A percentile compares a stretch with the other conserved stretches of the same genome.
Evolutionary conservation across 2,888 invertebrate genomes (phyloP).

Genomic region (Mimumesa dahlbomi): DNA sequence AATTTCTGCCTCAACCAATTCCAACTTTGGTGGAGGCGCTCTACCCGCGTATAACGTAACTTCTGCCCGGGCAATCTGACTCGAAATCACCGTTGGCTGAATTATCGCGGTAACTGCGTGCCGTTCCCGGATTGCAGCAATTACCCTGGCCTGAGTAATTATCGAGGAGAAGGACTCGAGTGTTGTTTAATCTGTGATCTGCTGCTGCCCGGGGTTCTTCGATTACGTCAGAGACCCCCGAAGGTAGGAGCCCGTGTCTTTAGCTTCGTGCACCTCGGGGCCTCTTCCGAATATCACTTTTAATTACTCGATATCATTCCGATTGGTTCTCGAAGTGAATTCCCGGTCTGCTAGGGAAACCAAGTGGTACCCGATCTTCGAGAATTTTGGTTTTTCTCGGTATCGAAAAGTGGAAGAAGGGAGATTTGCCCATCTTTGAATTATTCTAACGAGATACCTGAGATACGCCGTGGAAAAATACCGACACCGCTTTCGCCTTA

Average conservation of each 20-base stretch:
- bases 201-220: conserved; percentile 73
- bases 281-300: neutral
- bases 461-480: neutral
- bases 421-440: too few species aligned
- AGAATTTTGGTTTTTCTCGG: too few species aligned
- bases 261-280: conserved; percentile 7
- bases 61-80: conserved; percentile 77
- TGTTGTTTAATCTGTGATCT: conserved; percentile 79
- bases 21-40: conserved; percentile 73
- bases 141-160: conserved; percentile 78
- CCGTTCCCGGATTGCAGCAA: conserved; percentile 79
- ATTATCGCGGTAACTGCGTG: conserved; percentile 78
- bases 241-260: conserved; percentile 31
- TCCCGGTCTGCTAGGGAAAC: too few species aligned
- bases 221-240: conserved; percentile 71
- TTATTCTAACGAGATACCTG: too few species aligned
- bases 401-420: neutral
- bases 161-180: conserved; percentile 78
- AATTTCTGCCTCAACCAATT: conserved; percentile 75
- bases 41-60: conserved; percentile 70
- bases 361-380: too few species aligned
- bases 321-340: neutral
- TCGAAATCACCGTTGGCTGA: conserved; percentile 78
- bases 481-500: neutral
- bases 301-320: neutral